Base-by-base conservation (phyloP, 2,113 vertebrate genomes). In the Lamprologus tigripictilis region DNA sequence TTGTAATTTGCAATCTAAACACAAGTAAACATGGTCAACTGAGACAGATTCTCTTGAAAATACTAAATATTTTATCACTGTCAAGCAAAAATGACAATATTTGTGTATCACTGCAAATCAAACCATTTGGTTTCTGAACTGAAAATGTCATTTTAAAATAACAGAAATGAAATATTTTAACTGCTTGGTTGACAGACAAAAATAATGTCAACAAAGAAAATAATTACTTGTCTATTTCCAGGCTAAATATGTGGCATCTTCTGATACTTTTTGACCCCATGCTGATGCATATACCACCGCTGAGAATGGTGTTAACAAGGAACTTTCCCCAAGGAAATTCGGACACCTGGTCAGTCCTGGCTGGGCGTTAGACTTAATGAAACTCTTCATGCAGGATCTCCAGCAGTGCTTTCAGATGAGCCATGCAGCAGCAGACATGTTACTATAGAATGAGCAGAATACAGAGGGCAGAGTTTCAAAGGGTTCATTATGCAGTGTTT, bases 341-440 rank as follows among this genome's bases (percentile, higher is more conserved):
- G 31, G 42, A 86, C 53, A 71, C 3, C 2, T 10, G 76, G 80
- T 87, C 85, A 11, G 81, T 93, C 61, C 57, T n/a, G 13, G 21
- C 42, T 28, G 85, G 58, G 40, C 79, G n/a, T 28, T 17, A n/a
- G 55, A 89, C 80, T 57, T 90, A 80, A 90, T 81, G 87, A 86
- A 88, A 79, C 37, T 91, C 83, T 86, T 85, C 37, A 83, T 91
- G 81, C 80, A 61, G 55, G 61, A 58, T 88, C 58, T 90, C 80
- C 79, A 82, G 82, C 31, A 35, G 31, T 5, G 47, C 42, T 84
- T 49, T 88, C 85, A 68, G 33, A 80, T 51, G 61, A 90, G 81
- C 47, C 31, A 19, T 47, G 84, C n/a, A 86, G 55, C 51, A 85
- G 63, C 45, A 82, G n/a, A 28, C 26, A 31, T n/a, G n/a, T 61